Base-by-base conservation (phyloP, 2,888 invertebrate genomes). In the Drosophila putrida region DNA sequence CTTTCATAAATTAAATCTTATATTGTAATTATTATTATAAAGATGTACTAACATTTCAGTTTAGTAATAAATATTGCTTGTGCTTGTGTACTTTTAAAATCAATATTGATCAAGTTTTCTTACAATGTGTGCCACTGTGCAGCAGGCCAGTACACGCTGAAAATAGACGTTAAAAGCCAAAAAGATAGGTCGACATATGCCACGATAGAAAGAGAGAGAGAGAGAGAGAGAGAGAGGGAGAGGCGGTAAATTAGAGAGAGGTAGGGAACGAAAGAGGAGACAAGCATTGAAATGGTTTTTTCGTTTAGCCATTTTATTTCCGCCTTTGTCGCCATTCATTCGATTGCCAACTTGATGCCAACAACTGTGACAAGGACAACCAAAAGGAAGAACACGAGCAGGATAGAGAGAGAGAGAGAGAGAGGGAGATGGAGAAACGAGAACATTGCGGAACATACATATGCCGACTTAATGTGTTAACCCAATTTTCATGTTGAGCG, bases 301-400 rank as follows among this genome's bases (percentile, higher is more conserved):
- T 82, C 88, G 80, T 69, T 86, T 80, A 85, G 83, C 80, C 82
- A 80, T 84, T 84, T 88, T 80, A 88, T 84, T 83, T 83, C 86
- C 83, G 82, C 75, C 86, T 88, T 85, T 83, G 88, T 83, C 85
- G 88, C 83, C 75, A 78, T 84, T 78, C 70, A 76, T 80, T 85
- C 88, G 78, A 86, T 80, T 88, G 78, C 85, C 74, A 85, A 70
- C 60, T 73, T 76, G 79, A 72, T 67, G 71, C 57, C 65, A 63
- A 53, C 57, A 61, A 58, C 67, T 41, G 46, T 51, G 55, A 80
- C 74, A 70, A 65, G 65, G 50, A 60, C 13, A 38, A 20, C 20
- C 2, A 20, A 33, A 2, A 15, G 46, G 6, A 13, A 15, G 6
- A 6, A 3, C 8, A 20, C 20, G 1, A 25, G 41, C 0, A 47